phyloP scores from a whole-genome alignment of 1,140 invertebrate genomes.

The Bombus pascuorum region DNA sequence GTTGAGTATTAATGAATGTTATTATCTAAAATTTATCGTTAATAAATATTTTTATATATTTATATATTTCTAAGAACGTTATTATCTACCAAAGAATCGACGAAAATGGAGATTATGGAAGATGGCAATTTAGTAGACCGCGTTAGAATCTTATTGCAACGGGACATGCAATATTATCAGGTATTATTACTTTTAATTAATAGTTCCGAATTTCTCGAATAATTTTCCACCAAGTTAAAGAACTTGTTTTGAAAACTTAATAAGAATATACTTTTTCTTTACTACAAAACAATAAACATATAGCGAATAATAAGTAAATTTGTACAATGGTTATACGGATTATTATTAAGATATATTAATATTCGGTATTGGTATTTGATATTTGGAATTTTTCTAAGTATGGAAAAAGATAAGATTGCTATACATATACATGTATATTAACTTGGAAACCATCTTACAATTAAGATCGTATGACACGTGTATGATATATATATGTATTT shows the following conservation, averaged over 20 bases:
- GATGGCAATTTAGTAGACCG: conserved; percentile 93
- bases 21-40: background rate
- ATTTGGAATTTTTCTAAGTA: no score
- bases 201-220: background rate
- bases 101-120: conserved; percentile 91
- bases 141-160: conserved; percentile 89
- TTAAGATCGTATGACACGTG: no score
- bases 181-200: conserved; percentile 74
- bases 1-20: background rate
- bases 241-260: background rate
- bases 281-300: no score
- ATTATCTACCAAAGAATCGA: conserved; percentile 32
- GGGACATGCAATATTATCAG: conserved; percentile 91
- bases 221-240: background rate
- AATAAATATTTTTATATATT: background rate
- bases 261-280: no score
- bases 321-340: no score
- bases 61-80: background rate
- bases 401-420: no score
- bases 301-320: no score
- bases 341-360: no score
- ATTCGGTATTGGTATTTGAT: no score
- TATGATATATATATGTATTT: no score
- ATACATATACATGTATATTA: no score
- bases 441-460: no score